Evolutionary conservation across 2,888 invertebrate species (phyloP).

Genomic region (Nemotelus pantherinus): DNA sequence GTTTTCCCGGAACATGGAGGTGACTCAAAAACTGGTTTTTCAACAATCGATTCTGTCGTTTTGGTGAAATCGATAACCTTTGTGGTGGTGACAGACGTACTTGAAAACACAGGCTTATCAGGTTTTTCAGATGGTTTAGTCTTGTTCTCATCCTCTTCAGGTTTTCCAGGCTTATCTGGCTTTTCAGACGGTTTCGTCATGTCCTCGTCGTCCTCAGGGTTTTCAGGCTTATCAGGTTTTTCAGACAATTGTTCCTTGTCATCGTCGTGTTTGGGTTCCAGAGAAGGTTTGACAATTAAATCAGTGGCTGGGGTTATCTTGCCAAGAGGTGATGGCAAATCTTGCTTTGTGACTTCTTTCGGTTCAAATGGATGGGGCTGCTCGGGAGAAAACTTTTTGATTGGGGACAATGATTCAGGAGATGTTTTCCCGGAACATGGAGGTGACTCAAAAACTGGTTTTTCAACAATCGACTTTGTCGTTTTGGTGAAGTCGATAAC

Average conservation of each 20-base stretch:
- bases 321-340: neutral
- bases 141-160: neutral
- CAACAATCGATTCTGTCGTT: no score
- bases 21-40: no score
- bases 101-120: no score
- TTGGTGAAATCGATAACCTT: no score
- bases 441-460: neutral
- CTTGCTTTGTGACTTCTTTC: neutral
- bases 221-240: neutral
- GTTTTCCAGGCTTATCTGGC: neutral
- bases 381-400: constrained; percentile 8
- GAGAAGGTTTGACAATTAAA: neutral
- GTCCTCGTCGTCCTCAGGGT: neutral
- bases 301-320: neutral
- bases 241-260: neutral
- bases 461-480: neutral
- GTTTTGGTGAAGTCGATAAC: neutral
- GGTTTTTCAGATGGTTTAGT: no score
- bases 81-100: no score
- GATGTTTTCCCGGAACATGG: neutral
- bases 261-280: constrained; percentile 12
- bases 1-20: no score
- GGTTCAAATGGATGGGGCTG: neutral
- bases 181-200: neutral
- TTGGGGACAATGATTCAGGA: neutral